Evolutionary conservation across 2,797 vertebrate genomes (phyloP), one percentile per base, ranked within the genome.

Genomic region (Alosa sapidissima): DNA sequence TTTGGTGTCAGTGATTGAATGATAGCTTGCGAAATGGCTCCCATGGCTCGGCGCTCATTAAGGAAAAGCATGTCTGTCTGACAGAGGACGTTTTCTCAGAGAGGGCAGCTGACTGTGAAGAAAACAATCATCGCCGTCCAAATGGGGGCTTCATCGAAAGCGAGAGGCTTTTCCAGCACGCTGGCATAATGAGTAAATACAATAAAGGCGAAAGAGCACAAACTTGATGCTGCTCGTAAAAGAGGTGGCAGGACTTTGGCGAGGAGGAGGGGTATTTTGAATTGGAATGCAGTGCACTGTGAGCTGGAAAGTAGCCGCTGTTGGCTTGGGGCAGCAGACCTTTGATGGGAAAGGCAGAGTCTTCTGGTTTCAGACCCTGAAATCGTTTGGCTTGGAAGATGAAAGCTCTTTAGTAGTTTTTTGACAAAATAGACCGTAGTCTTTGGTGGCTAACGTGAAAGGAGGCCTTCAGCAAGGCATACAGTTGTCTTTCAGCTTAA

Each of bases 1-100:
- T 93, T 93, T 93, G 92, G 92, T 93, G 93, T 92, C 91, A 89
- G 90, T 92, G 93, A 94, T 94, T 93, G 94, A 95, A 89, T 89
- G 94, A 94, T 94, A 90, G 92, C 90, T 92, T 89, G 92, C 86
- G 89, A 92, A 94, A 92, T 89, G 87, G 65, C 83, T 92, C 90
- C 88, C 85, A 83, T 82, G 88, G 84, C 87, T 87, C 87, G 85
- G 87, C 87, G 78, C 84, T 90, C 89, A 78, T 86, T 83, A 86
- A 14, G 81, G 88, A 85, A 85, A 85, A 87, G 72, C 72, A 78
- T 78, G 87, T 48, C 28, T 45, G 82, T 81, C 81, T 86, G 86
- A 87, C 81, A 81, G 85, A 47, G 10, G 68, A 62, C 13, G 19
- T 60, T 60, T 60, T 81, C 68, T 55, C 16, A 54, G 33, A 78